phyloP scores from a whole-genome alignment of 2,797 vertebrate genomes.

The Nannoperca obscura region DNA sequence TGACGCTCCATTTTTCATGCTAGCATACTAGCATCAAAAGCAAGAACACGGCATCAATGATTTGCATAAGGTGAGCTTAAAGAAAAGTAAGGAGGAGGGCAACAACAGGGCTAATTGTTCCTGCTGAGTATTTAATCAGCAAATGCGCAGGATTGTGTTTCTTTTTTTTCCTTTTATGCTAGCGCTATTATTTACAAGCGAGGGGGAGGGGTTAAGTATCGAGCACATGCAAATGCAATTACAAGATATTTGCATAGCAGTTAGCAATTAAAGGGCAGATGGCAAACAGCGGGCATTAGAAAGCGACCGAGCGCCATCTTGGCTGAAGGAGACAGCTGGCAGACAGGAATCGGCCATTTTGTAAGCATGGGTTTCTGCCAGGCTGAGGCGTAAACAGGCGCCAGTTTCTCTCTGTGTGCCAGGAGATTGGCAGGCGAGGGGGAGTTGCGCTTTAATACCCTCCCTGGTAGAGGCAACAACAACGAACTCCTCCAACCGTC shows the following conservation, averaged over 20 bases:
- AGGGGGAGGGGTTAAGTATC: slow-evolving; percentile 68
- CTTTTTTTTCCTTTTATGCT: slow-evolving; percentile 39
- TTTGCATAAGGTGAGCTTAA: slow-evolving; percentile 80
- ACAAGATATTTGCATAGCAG: slow-evolving; percentile 85
- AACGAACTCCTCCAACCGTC: slow-evolving; percentile 64
- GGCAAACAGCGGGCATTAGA: slow-evolving; percentile 84
- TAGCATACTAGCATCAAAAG: slow-evolving; percentile 62
- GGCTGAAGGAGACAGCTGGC: slow-evolving; percentile 84
- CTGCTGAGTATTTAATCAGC: slow-evolving; percentile 71
- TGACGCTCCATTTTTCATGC: slow-evolving; percentile 70
- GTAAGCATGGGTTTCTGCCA: slow-evolving; percentile 82
- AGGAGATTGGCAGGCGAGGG: slow-evolving; percentile 77
- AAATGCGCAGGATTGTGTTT: slow-evolving; percentile 37
- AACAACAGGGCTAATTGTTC: slow-evolving; percentile 74
- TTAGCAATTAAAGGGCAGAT: slow-evolving; percentile 82
- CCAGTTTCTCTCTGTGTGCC: slow-evolving; percentile 75
- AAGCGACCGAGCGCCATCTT: slow-evolving; percentile 83
- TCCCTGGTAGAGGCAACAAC: slow-evolving; percentile 70
- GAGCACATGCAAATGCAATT: slow-evolving; percentile 86
- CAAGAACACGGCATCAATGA: slow-evolving; percentile 47
- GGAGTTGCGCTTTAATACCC: slow-evolving; percentile 70
- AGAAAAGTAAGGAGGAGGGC: slow-evolving; percentile 59
- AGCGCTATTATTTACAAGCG: slow-evolving; percentile 68
- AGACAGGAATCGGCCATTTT: slow-evolving; percentile 87
- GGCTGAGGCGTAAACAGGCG: slow-evolving; percentile 72